A percentile compares a stretch with the other conserved stretches of the same genome.
Conservation (phyloP, 2,797 vertebrate genomes). For the Hippocampus kuda region DNA sequence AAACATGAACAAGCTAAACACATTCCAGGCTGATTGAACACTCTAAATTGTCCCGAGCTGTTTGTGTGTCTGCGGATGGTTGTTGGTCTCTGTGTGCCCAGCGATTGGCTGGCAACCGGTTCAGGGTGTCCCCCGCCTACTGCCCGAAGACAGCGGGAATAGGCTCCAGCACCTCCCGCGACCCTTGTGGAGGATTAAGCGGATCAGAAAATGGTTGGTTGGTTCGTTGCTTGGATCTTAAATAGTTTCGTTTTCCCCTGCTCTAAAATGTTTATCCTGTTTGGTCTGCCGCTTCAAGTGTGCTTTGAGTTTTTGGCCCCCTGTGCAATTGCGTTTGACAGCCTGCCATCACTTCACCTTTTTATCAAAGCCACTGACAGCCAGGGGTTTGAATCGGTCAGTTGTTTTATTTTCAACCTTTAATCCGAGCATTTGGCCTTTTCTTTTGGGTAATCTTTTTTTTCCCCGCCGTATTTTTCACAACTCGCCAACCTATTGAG, state of each 20-base stretch:
- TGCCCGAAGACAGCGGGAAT: too few species aligned
- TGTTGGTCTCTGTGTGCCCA: too few species aligned
- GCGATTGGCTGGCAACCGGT: too few species aligned
- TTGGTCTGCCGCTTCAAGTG: neutral
- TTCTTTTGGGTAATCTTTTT: constrained; percentile 1
- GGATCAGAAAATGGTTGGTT: too few species aligned
- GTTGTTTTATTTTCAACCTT: neutral
- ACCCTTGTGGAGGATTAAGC: too few species aligned
- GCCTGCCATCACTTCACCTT: neutral
- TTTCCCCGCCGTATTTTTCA: constrained; percentile 13
- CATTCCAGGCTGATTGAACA: too few species aligned
- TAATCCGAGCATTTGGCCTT: neutral
- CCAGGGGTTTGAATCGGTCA: neutral
- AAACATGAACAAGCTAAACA: too few species aligned
- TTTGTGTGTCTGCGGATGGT: too few species aligned
- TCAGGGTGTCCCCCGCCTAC: too few species aligned
- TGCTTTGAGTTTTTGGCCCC: neutral
- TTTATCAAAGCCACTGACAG: neutral
- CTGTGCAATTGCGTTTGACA: neutral
- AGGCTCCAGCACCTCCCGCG: too few species aligned
- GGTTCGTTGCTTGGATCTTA: too few species aligned
- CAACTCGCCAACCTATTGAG: neutral
- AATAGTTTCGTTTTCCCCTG: neutral
- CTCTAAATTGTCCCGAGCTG: too few species aligned
- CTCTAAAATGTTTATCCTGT: neutral